Evolutionary conservation across 2,797 vertebrate genomes (phyloP).

Genomic region (Tragopan temminckii): DNA sequence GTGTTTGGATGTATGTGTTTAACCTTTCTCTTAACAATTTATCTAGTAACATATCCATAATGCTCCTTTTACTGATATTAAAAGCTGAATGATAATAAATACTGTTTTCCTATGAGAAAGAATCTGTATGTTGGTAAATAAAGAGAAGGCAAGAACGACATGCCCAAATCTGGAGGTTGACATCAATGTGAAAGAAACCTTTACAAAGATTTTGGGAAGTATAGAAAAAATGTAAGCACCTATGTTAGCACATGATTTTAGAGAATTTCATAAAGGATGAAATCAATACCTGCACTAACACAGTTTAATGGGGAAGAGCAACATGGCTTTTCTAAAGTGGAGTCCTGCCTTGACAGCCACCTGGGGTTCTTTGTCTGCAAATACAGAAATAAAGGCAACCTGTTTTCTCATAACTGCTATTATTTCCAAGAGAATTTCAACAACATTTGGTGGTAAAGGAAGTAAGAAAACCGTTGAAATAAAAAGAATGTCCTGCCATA

Average conservation of each 20-base stretch:
- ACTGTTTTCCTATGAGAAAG: not conserved
- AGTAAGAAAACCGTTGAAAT: not conserved
- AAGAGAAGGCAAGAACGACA: not conserved
- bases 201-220: not conserved
- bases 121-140: not conserved
- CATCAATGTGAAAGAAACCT: not conserved
- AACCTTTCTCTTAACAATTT: not conserved
- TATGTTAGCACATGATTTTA: not conserved
- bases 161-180: not conserved
- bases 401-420: not conserved
- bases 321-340: not conserved
- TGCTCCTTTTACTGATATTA: not conserved
- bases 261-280: not conserved
- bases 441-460: not conserved
- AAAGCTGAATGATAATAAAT: not conserved
- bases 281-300: not conserved
- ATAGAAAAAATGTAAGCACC: not conserved
- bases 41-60: not conserved
- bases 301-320: not conserved
- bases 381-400: not conserved
- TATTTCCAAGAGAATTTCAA: not conserved
- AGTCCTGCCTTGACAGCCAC: not conserved
- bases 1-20: not conserved
- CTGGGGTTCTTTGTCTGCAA: not conserved
- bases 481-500: not conserved